These are phyloP conservation scores for Spheniscus humboldti DNA, from an alignment of 2,797 vertebrate genomes.

Conservation along the genomic window DNA sequence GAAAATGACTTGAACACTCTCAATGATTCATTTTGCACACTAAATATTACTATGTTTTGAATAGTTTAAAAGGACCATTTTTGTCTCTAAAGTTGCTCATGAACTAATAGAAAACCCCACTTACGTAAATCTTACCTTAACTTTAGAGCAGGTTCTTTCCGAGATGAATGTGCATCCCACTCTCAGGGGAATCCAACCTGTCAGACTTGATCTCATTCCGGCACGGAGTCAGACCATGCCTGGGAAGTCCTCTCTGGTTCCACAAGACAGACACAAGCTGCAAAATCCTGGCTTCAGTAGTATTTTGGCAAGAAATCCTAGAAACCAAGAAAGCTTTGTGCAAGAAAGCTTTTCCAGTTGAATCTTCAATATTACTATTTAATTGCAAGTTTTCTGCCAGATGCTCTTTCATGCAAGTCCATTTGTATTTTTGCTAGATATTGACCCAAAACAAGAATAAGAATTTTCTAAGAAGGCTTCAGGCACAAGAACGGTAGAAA, in stretches of 20 bases:
- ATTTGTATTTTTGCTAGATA: neutral
- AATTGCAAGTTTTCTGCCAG: neutral
- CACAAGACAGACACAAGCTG: neutral
- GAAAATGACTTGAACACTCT: neutral
- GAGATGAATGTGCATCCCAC: neutral
- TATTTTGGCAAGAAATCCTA: neutral
- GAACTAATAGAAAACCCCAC: neutral
- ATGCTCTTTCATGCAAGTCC: neutral
- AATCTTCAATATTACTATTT: neutral
- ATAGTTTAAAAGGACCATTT: neutral
- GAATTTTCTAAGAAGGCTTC: neutral
- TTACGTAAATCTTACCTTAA: neutral
- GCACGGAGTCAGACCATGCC: rapidly evolving
- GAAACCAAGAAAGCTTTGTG: neutral
- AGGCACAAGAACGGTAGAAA: neutral
- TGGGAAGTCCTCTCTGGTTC: neutral
- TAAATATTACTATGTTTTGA: neutral
- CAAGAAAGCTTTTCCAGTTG: neutral
- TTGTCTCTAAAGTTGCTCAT: neutral
- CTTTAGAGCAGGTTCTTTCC: neutral
- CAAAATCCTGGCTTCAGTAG: neutral
- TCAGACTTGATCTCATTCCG: neutral
- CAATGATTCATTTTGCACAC: neutral
- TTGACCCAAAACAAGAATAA: neutral
- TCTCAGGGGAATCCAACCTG: neutral